phyloP scores from a whole-genome alignment of 2,797 vertebrate genomes.

The Fistularia commersonii region DNA sequence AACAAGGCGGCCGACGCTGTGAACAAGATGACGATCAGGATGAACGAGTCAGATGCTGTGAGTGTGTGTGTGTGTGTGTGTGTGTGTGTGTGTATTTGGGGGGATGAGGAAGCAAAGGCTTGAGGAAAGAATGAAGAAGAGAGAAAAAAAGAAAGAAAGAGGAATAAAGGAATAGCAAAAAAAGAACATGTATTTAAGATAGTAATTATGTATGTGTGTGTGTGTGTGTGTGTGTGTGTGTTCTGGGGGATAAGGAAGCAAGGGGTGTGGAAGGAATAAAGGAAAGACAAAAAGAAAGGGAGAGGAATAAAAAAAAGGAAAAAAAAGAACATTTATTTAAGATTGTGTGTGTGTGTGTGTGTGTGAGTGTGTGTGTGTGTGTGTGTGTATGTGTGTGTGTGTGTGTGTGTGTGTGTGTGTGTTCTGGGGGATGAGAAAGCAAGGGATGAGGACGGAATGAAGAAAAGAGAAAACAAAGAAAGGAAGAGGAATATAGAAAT shows the following conservation, averaged over 20 bases:
- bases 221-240: too few relatives aligned
- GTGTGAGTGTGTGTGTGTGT: conserved; percentile 1
- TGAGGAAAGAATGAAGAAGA: rapidly evolving
- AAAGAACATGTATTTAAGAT: too few relatives aligned
- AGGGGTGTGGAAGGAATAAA: rapidly evolving
- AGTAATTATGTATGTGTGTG: too few relatives aligned
- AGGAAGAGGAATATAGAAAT: background rate
- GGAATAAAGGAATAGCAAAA: conserved; percentile 58
- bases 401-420: conserved; percentile 26
- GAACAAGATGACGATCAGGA: conserved; percentile 99
- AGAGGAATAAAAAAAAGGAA: too few relatives aligned
- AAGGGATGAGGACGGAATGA: background rate
- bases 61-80: too few relatives aligned
- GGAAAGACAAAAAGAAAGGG: too few relatives aligned
- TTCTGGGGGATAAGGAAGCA: conserved; percentile 58
- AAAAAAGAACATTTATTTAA: too few relatives aligned
- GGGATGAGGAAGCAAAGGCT: conserved; percentile 45
- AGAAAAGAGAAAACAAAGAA: background rate
- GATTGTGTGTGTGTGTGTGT: background rate
- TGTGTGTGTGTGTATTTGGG: too few relatives aligned
- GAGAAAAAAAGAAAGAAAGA: too few relatives aligned
- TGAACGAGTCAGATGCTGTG: conserved; percentile 98
- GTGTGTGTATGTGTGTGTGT: too few relatives aligned
- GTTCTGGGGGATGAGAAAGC: background rate
- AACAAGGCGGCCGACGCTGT: conserved; percentile 98